Evolutionary conservation across 2,797 vertebrate species (phyloP).

Genomic region (Gambusia yucatana): DNA sequence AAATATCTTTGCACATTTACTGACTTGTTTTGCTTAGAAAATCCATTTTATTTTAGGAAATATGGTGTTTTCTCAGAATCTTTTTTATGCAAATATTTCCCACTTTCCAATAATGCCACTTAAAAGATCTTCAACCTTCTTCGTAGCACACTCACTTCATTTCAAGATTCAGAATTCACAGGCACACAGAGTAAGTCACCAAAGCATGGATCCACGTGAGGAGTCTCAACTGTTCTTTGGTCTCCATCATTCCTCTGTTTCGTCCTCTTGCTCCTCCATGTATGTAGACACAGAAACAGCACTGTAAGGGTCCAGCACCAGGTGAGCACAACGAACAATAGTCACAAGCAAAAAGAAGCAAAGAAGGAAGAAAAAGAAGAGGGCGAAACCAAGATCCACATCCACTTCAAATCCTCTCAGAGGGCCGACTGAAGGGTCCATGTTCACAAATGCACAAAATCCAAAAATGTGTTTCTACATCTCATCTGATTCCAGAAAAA

Average conservation of each 20-base stretch:
- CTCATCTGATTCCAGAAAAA: background rate
- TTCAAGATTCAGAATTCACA: background rate
- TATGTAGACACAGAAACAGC: constrained; percentile 73
- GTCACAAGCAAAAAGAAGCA: constrained; percentile 81
- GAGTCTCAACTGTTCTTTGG: background rate
- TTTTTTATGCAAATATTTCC: background rate
- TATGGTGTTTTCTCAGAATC: background rate
- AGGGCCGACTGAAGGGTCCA: constrained; percentile 62
- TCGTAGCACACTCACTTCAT: background rate
- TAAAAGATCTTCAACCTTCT: background rate
- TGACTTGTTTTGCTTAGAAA: background rate
- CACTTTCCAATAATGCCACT: background rate
- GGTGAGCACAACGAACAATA: constrained; percentile 80
- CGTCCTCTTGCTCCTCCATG: constrained; percentile 68
- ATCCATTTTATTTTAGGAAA: background rate
- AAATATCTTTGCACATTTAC: background rate
- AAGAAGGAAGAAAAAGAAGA: constrained; percentile 82
- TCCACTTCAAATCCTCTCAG: constrained; percentile 67
- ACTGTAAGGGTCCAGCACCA: constrained; percentile 85
- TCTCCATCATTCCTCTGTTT: constrained; percentile 52
- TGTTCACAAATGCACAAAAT: constrained; percentile 37
- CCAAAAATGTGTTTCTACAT: background rate
- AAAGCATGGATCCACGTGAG: background rate
- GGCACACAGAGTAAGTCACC: background rate
- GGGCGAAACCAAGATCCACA: constrained; percentile 82